Conservation (phyloP, 2,888 invertebrate species). For the Himalopsyche tibetana region DNA sequence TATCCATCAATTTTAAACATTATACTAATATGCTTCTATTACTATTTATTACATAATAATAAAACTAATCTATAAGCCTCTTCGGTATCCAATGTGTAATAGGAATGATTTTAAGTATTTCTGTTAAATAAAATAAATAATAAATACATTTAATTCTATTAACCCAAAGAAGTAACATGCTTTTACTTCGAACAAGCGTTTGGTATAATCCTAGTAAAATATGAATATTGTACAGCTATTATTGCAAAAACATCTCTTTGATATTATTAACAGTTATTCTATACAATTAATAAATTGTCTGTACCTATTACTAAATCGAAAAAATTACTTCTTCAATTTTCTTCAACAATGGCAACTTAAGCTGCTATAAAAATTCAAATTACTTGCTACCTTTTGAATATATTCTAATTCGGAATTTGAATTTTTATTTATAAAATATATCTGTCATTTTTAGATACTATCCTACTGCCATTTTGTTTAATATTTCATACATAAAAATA, state of each 20-base stretch:
- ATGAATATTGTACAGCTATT: too few relatives aligned
- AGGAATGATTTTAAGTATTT: not conserved
- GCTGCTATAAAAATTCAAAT: too few relatives aligned
- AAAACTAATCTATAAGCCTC: constrained; percentile 7
- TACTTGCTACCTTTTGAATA: too few relatives aligned
- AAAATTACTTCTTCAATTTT: not conserved
- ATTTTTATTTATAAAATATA: too few relatives aligned
- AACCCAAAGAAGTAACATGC: not conserved
- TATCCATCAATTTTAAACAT: constrained; percentile 23
- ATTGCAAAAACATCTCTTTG: too few relatives aligned
- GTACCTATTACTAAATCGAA: not conserved
- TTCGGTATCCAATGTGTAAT: not conserved
- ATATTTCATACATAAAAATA: too few relatives aligned
- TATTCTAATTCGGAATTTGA: too few relatives aligned
- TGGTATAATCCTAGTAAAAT: too few relatives aligned
- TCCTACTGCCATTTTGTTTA: too few relatives aligned
- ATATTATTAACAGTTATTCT: not conserved
- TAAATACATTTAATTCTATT: not conserved
- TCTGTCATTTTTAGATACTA: too few relatives aligned
- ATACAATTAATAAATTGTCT: not conserved
- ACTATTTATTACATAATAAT: not conserved
- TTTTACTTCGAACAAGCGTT: too few relatives aligned
- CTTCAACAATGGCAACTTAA: too few relatives aligned
- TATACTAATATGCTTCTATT: not conserved
- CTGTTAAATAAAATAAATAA: not conserved